A percentile compares a stretch with the other conserved stretches of the same genome.
Conservation (phyloP, 2,113 vertebrate genomes). For the Chloroceryle aenea region DNA sequence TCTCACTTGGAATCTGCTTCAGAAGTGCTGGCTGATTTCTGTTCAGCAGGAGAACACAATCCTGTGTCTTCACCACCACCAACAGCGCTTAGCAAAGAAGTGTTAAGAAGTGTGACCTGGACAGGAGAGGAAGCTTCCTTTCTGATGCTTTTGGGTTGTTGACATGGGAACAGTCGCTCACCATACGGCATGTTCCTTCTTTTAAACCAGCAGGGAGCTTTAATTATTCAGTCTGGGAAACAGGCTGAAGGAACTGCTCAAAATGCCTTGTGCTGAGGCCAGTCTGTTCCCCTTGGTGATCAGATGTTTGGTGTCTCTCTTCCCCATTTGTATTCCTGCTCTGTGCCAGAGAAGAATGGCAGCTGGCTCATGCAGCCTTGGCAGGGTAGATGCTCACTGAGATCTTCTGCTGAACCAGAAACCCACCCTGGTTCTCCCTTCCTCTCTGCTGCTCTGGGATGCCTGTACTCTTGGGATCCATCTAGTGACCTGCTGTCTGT, state of each 20-base stretch:
- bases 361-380: neutral
- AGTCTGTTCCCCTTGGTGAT: neutral
- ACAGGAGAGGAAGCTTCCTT: neutral
- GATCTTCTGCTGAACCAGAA: neutral
- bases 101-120: neutral
- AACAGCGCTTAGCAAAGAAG: neutral
- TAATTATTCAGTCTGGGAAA: neutral
- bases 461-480: neutral
- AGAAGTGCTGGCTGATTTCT: neutral
- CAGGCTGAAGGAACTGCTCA: neutral
- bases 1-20: neutral
- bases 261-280: neutral
- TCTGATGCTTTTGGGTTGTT: neutral
- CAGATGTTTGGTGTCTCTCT: neutral
- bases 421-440: neutral
- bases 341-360: rapidly evolving
- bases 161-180: constrained; percentile 17
- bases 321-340: neutral
- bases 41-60: neutral
- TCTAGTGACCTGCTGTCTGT: neutral
- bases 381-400: neutral
- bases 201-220: neutral
- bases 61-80: rapidly evolving
- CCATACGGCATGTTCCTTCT: neutral
- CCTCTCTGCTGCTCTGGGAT: neutral